These are phyloP conservation scores for Alaudala cheleensis DNA, from an alignment of 2,113 vertebrate genomes.

Conservation along the genomic window DNA sequence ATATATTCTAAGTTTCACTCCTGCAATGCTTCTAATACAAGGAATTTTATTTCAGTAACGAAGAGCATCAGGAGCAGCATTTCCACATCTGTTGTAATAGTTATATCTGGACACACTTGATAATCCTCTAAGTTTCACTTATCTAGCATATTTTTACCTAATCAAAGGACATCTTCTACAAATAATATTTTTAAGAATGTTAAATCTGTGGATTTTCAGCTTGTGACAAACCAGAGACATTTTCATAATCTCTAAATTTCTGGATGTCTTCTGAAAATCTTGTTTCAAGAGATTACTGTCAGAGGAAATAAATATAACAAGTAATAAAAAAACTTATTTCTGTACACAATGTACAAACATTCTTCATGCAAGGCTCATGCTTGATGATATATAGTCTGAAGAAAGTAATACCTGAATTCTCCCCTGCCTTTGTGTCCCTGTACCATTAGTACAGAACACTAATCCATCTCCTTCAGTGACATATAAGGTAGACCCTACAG, in stretches of 20 bases:
- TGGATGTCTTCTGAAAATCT: not conserved
- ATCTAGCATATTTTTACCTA: not conserved
- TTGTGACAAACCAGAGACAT: not conserved
- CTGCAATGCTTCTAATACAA: not conserved
- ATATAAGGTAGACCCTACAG: not conserved
- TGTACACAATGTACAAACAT: not conserved
- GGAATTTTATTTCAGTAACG: not conserved
- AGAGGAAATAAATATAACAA: not conserved
- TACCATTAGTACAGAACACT: not conserved
- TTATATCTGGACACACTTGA: not conserved
- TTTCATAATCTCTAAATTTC: not conserved
- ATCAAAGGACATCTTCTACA: not conserved
- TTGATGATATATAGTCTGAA: not conserved
- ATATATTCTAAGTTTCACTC: not conserved
- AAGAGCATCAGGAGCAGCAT: not conserved
- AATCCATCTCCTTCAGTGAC: conserved; percentile 37
- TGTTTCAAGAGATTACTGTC: not conserved
- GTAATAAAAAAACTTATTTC: not conserved
- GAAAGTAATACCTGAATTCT: not conserved
- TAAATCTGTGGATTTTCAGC: not conserved
- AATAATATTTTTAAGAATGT: not conserved
- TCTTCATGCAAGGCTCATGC: conserved; percentile 9
- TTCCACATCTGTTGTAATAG: not conserved
- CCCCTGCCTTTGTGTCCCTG: conserved; percentile 1
- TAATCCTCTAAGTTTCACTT: not conserved